A percentile compares a stretch with the other conserved stretches of the same genome.
These are phyloP conservation scores for Nothocercus julius DNA, from an alignment of 2,113 vertebrate species.

Conservation along the genomic window DNA sequence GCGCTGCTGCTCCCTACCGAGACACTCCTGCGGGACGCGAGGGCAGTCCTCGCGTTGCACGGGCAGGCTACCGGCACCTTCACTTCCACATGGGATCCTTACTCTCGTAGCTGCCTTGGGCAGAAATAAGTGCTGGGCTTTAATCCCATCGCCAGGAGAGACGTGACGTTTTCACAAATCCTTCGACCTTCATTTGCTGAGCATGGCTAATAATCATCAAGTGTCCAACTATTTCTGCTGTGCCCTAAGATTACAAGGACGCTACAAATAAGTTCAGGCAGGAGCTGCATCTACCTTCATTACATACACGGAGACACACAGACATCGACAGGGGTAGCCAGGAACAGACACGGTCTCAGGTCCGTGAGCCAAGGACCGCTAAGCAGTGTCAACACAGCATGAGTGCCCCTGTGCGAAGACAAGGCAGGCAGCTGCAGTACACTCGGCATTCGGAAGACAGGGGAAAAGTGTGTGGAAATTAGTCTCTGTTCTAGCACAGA, in stretches of 20 bases:
- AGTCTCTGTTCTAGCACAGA: background rate
- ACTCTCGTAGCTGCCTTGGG: background rate
- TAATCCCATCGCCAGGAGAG: no score
- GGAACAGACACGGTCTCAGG: rapidly evolving
- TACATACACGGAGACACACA: rapidly evolving
- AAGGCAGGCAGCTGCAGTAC: background rate
- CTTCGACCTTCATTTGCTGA: background rate
- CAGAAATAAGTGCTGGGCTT: background rate
- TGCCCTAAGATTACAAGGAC: background rate
- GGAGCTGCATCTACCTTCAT: background rate
- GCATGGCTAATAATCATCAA: background rate
- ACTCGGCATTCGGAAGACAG: background rate
- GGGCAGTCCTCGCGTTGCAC: background rate
- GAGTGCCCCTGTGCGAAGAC: background rate
- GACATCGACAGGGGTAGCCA: rapidly evolving
- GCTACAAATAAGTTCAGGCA: background rate
- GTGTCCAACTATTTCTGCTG: background rate
- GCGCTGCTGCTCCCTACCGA: background rate
- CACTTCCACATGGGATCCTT: background rate
- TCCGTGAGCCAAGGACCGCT: background rate
- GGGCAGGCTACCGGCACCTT: background rate
- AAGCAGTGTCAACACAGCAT: background rate
- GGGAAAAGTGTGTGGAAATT: background rate
- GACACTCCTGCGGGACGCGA: background rate
- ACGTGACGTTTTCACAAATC: background rate